Conservation (phyloP, 2,797 vertebrate genomes). For the Pseudomugil gertrudae region DNA sequence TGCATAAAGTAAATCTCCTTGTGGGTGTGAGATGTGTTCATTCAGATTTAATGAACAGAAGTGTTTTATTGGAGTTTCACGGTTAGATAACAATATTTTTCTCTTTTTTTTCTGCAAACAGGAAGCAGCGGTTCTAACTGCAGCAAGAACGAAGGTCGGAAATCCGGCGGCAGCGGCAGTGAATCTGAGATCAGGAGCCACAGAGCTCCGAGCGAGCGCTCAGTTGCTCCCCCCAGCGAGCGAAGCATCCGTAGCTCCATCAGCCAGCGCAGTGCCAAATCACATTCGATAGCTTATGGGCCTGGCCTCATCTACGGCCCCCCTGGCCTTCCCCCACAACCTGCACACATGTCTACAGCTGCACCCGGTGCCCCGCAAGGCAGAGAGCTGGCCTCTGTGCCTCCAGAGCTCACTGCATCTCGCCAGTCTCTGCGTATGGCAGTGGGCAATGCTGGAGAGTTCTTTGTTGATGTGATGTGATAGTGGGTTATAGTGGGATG, state of each 20-base stretch:
- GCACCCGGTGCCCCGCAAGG: conserved; percentile 89
- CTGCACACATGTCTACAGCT: conserved; percentile 80
- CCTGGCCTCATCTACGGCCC: conserved; percentile 87
- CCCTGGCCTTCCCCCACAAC: conserved; percentile 89
- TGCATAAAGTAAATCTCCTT: conserved; percentile 55
- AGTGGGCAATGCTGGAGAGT: conserved; percentile 97
- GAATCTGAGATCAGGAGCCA: conserved; percentile 91
- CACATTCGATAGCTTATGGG: conserved; percentile 83
- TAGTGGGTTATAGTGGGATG: conserved; percentile 13
- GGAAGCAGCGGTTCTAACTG: conserved; percentile 97
- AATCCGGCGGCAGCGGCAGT: conserved; percentile 90
- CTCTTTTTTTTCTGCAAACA: conserved; percentile 60
- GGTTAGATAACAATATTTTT: neutral
- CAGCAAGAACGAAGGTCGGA: conserved; percentile 89
- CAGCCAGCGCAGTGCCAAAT: conserved; percentile 92
- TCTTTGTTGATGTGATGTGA: conserved; percentile 99
- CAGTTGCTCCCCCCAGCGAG: conserved; percentile 87
- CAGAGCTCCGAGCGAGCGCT: conserved; percentile 87
- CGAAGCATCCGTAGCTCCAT: conserved; percentile 86
- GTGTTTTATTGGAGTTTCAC: neutral
- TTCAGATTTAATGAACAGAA: neutral
- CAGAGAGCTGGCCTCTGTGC: conserved; percentile 90
- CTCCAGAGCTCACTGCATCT: conserved; percentile 95
- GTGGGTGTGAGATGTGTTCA: neutral
- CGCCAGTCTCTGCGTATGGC: conserved; percentile 98